Evolutionary conservation across 2,797 vertebrate genomes (phyloP), one percentile per base, ranked within the genome.

Genomic region (Adrianichthys oophorus): DNA sequence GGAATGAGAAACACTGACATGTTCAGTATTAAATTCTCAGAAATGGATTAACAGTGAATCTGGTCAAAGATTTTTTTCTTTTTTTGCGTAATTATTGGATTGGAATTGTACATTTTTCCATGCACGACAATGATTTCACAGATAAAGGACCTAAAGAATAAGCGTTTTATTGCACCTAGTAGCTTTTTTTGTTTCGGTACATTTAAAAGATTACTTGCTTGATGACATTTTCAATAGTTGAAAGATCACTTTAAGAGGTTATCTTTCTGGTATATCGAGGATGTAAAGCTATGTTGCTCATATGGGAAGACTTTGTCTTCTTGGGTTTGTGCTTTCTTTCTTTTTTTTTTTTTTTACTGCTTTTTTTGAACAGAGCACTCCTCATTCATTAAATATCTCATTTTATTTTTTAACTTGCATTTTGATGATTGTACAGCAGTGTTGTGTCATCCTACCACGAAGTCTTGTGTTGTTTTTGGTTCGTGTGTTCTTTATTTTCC

Each of bases 261-360:
- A 29, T 29, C 26, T 29, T 29, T 29, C 26, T 29, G 26, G 7
- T 44, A 13, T 56, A 78, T 88, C 73, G 80, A 70, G 90, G 78
- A 83, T 86, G 79, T 72, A 68, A 89, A 90, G 88, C 89, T 90
- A 73, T 89, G 87, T 92, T 92, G 87, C 84, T 91, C 88, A 70
- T 86, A 70, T 80, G 87, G 83, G 78, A 73, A 72, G 78, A 42
- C 70, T 68, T 58, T 59, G 59, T 77, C 65, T 48, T 63, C 84
- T 44, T 72, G 62, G 66, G 78, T 79, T 52, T 79, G 19, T 47
- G 45, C n/a, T 45, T 43, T 43, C 1, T 17, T 17, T 62, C 71
- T 63, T 84, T 74, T 73, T 85, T 62, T 72, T 63, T 84, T 74
- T 73, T 85, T 70, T 74, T 70, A 71, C 75, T 72, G 76, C 87